These are phyloP conservation scores for Rhimphoctona megacephalus DNA, from an alignment of 2,888 invertebrate genomes.

Conservation along the genomic window DNA sequence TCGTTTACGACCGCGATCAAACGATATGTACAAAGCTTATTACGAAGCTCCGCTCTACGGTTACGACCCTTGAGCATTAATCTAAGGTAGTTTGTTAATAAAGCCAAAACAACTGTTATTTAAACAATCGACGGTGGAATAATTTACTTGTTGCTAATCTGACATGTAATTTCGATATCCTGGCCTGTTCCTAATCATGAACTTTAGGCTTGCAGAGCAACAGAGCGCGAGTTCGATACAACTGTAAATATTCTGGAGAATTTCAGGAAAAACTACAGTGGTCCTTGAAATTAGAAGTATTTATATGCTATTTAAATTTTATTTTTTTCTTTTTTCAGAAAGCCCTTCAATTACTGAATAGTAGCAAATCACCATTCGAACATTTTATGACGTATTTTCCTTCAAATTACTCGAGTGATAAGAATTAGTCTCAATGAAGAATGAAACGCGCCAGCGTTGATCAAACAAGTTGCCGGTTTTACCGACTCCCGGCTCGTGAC, in stretches of 20 bases:
- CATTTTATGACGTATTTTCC: not conserved
- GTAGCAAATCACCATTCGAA: not conserved
- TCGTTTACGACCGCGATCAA: constrained; percentile 90
- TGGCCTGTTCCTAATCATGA: not conserved
- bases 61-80: constrained; percentile 85
- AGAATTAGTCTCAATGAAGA: not conserved
- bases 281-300: not conserved
- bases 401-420: not conserved
- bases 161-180: not conserved
- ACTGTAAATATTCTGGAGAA: not conserved
- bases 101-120: constrained; percentile 25
- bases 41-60: constrained; percentile 92
- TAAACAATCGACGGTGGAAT: not conserved
- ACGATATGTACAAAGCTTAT: constrained; percentile 91
- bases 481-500: not conserved
- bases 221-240: too few species aligned
- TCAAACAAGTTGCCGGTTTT: not conserved
- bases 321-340: not conserved
- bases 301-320: not conserved
- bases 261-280: not conserved
- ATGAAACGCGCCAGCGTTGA: not conserved
- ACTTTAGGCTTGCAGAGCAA: not conserved
- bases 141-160: not conserved
- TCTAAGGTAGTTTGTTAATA: constrained; percentile 47
- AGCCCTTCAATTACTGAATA: not conserved